Evolutionary conservation across 2,888 invertebrate genomes (phyloP), one percentile per base, ranked within the genome.

Genomic region (Hirtodrosophila alboralis): DNA sequence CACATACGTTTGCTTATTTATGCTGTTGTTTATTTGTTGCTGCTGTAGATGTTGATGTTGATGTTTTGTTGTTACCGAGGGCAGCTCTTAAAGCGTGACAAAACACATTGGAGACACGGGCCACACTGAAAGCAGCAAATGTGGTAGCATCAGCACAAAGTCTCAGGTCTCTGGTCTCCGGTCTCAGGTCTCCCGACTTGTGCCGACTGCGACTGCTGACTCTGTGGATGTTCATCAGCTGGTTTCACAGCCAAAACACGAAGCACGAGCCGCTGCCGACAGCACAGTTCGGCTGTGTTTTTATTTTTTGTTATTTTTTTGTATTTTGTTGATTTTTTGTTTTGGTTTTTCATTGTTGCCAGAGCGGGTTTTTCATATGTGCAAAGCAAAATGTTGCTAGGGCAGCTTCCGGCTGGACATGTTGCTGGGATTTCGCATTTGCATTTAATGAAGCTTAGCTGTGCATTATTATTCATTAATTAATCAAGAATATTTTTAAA

Each of bases 31-130:
- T 27, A 14, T 26, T 31, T 45, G 48, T 9, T 14, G 28, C 26
- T 30, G 14, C 52, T 54, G 61, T 51, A 21, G 21, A 41, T 53
- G 54, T 40, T 27, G 31, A 16, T 40, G n/a, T 26, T 18, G 13
- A 37, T 49, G 26, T 12, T 26, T 52, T 41, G 36, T 34, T 37
- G 49, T 31, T 54, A 77, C 78, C 86, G 85, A 57, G 51, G 83
- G 61, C 79, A 68, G 75, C 75, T 79, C 83, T 70, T 66, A 74
- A 78, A 84, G 83, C 89, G 88, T 87, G 88, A 90, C 90, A 90
- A 87, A 86, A 86, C 89, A 86, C 89, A 88, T 88, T 89, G 90
- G 89, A 88, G 90, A 89, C 90, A 89, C 89, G 89, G 90, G 89
- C 88, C 89, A 87, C 88, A 90, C 90, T 90, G 83, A 89, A 89